Evolutionary conservation across 2,797 vertebrate genomes (phyloP).

Genomic region (Pseudomugil gertrudae): DNA sequence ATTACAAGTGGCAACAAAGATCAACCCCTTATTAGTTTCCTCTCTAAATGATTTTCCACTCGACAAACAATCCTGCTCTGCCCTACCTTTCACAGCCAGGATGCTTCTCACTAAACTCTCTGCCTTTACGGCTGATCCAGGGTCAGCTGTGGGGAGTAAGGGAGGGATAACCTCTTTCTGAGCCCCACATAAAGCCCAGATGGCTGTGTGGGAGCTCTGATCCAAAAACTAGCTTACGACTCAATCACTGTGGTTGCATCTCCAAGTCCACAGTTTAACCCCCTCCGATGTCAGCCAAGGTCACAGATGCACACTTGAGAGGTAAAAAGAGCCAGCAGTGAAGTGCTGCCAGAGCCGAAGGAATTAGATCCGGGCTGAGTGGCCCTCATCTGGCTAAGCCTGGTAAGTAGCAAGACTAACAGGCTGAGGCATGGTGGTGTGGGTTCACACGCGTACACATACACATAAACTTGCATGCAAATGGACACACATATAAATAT

Average conservation of each 20-base stretch:
- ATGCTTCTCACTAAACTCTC: constrained; percentile 61
- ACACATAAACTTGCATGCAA: constrained; percentile 47
- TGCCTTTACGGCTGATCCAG: constrained; percentile 69
- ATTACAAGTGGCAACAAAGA: constrained; percentile 47
- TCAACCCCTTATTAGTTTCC: constrained; percentile 59
- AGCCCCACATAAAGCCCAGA: constrained; percentile 71
- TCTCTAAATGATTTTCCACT: constrained; percentile 34
- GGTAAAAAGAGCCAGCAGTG: constrained; percentile 68
- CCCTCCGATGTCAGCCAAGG: constrained; percentile 74
- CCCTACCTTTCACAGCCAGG: constrained; percentile 40
- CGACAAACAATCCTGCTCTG: constrained; percentile 40
- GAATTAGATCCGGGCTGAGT: constrained; percentile 78
- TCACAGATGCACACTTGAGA: constrained; percentile 78
- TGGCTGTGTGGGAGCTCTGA: constrained; percentile 67
- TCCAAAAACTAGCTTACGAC: constrained; percentile 76
- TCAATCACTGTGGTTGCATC: constrained; percentile 73
- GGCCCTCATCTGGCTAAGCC: constrained; percentile 81
- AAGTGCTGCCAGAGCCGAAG: constrained; percentile 75
- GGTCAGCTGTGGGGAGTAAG: constrained; percentile 78
- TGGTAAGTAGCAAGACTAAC: constrained; percentile 81
- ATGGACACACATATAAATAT: constrained; percentile 60
- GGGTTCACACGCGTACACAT: constrained; percentile 52
- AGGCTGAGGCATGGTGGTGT: constrained; percentile 76
- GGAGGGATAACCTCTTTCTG: constrained; percentile 73
- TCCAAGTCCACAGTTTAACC: constrained; percentile 78